These are phyloP conservation scores for Sceloporus undulatus DNA, from an alignment of 2,113 vertebrate genomes.

Conservation along the genomic window DNA sequence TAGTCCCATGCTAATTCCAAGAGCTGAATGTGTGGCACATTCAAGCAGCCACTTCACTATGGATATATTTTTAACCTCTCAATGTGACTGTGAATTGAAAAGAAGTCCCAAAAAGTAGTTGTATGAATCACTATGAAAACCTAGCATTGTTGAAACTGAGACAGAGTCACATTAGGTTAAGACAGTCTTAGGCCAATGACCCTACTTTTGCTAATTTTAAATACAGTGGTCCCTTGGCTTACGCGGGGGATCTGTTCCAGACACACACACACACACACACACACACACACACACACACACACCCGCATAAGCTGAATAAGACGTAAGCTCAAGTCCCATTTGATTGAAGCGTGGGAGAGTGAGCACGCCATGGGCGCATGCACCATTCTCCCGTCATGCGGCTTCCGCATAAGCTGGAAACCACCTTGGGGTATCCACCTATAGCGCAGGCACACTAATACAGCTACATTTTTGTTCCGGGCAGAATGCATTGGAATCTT, in stretches of 20 bases:
- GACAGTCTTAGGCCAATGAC: not conserved
- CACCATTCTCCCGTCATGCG: too few relatives aligned
- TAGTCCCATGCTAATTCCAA: not conserved
- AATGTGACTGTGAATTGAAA: not conserved
- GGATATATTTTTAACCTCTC: not conserved
- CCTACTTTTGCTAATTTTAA: not conserved
- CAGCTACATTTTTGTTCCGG: not conserved
- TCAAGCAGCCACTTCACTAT: conserved; percentile 40
- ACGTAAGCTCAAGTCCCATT: too few relatives aligned
- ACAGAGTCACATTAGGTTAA: not conserved
- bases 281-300: too few relatives aligned
- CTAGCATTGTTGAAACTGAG: conserved; percentile 1
- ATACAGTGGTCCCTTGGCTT: too few relatives aligned
- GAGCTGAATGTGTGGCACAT: not conserved
- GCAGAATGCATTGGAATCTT: not conserved
- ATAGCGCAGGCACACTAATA: not conserved
- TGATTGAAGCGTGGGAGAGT: too few relatives aligned
- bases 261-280: too few relatives aligned
- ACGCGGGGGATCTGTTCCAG: too few relatives aligned
- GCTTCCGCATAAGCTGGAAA: too few relatives aligned
- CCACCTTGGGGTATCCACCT: too few relatives aligned
- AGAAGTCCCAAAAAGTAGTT: not conserved
- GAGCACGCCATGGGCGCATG: too few relatives aligned
- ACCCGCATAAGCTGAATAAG: too few relatives aligned
- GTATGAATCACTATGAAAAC: not conserved